phyloP scores from a whole-genome alignment of 2,888 invertebrate species.

The Thecophora atra region DNA sequence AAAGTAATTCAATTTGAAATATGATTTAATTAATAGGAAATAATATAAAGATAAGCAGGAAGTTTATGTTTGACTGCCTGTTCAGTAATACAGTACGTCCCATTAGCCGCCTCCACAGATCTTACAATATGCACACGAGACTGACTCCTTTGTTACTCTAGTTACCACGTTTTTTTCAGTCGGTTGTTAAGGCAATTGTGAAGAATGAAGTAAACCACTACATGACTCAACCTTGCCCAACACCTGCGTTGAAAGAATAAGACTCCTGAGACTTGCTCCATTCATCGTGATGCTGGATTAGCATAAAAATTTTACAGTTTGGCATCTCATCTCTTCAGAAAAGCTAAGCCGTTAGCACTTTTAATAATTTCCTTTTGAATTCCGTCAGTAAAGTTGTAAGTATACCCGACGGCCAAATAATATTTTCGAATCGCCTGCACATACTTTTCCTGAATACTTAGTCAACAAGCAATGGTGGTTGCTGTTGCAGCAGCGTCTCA shows the following conservation, averaged over 20 bases:
- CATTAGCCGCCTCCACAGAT: too few relatives aligned
- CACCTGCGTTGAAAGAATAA: background rate
- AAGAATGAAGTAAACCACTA: constrained; percentile 7
- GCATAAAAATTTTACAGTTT: constrained; percentile 21
- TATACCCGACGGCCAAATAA: constrained; percentile 31
- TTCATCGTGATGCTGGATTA: constrained; percentile 14
- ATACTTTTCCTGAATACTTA: background rate
- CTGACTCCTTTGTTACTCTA: background rate
- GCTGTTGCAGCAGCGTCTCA: constrained; percentile 1
- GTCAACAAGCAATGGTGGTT: background rate
- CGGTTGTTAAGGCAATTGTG: constrained; percentile 4
- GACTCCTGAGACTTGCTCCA: background rate
- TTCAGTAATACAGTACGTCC: too few relatives aligned
- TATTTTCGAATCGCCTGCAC: background rate
- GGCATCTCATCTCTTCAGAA: too few relatives aligned
- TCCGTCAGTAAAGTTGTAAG: constrained; percentile 32
- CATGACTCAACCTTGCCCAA: background rate
- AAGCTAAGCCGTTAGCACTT: constrained; percentile 19
- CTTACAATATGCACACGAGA: background rate
- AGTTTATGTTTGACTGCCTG: too few relatives aligned
- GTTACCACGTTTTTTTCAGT: constrained; percentile 7
- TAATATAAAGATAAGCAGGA: too few relatives aligned
- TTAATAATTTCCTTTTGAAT: constrained; percentile 26
- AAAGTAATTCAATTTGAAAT: too few relatives aligned
- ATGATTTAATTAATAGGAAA: too few relatives aligned